phyloP scores from a whole-genome alignment of 2,888 invertebrate species.

The Agonopterix arenella region DNA sequence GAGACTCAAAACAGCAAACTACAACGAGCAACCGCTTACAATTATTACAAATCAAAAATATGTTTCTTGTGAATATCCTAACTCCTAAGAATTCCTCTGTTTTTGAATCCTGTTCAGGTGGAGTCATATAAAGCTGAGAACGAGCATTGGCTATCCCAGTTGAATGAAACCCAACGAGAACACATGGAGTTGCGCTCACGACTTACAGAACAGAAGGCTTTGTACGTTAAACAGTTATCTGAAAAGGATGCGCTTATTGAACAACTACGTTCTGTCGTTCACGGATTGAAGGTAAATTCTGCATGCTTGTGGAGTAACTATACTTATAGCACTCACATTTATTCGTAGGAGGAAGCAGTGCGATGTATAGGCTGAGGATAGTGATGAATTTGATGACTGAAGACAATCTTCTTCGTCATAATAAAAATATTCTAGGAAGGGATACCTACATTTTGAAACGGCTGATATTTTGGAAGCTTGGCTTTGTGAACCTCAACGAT shows the following conservation, averaged over 20 bases:
- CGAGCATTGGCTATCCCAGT: constrained; percentile 78
- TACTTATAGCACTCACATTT: too few species aligned
- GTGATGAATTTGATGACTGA: too few species aligned
- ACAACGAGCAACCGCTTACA: too few species aligned
- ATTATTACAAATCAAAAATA: background rate
- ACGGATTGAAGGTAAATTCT: constrained; percentile 49
- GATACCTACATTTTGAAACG: too few species aligned
- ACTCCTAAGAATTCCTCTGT: background rate
- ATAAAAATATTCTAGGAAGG: too few species aligned
- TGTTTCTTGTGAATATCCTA: background rate
- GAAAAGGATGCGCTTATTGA: constrained; percentile 66
- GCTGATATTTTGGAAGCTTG: too few species aligned
- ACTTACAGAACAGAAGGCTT: constrained; percentile 61
- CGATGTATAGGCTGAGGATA: too few species aligned
- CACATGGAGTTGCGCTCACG: constrained; percentile 68
- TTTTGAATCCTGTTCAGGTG: constrained; percentile 36
- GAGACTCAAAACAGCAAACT: too few species aligned
- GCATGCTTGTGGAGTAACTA: too few species aligned
- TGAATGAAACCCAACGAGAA: constrained; percentile 70
- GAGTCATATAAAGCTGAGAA: constrained; percentile 80
- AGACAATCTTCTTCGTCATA: too few species aligned
- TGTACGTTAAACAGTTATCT: constrained; percentile 49
- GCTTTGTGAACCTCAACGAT: too few species aligned
- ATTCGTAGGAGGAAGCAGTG: too few species aligned
- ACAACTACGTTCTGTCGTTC: constrained; percentile 54